A percentile compares a stretch with the other conserved stretches of the same genome.
Conservation (phyloP, 2,888 invertebrate species). For the Mythimna impura region DNA sequence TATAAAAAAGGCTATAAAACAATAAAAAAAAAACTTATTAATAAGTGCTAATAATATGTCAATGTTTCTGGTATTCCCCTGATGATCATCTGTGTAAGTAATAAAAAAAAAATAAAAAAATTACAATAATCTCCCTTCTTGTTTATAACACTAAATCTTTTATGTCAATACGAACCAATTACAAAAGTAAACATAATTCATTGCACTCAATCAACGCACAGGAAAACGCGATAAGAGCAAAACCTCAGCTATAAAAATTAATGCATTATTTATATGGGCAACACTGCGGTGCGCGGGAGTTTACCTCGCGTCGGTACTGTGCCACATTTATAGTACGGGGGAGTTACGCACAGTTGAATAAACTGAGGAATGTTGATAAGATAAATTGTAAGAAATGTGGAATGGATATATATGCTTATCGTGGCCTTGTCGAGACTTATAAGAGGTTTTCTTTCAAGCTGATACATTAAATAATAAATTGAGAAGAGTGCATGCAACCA, state of each 20-base stretch:
- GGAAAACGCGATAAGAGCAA: conserved; percentile 49
- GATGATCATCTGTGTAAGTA: background rate
- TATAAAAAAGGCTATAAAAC: too few relatives aligned
- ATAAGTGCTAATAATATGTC: background rate
- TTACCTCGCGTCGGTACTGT: conserved; percentile 25
- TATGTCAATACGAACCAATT: conserved; percentile 5
- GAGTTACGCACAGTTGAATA: conserved; percentile 51
- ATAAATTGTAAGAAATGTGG: background rate
- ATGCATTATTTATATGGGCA: conserved; percentile 26
- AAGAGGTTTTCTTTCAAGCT: background rate
- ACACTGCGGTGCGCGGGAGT: conserved; percentile 37
- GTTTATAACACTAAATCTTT: background rate
- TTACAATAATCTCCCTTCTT: background rate
- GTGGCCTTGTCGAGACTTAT: background rate
- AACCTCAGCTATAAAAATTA: conserved; percentile 27
- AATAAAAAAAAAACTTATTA: too few relatives aligned
- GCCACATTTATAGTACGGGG: conserved; percentile 12
- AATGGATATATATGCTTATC: too few relatives aligned
- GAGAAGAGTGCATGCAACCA: too few relatives aligned
- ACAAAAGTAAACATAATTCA: conserved; percentile 4
- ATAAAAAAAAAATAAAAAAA: background rate
- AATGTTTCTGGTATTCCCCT: background rate
- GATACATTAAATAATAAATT: too few relatives aligned
- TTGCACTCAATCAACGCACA: conserved; percentile 22
- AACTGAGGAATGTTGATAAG: conserved; percentile 30